phyloP scores from a whole-genome alignment of 2,113 vertebrate genomes.

The Clarias gariepinus region DNA sequence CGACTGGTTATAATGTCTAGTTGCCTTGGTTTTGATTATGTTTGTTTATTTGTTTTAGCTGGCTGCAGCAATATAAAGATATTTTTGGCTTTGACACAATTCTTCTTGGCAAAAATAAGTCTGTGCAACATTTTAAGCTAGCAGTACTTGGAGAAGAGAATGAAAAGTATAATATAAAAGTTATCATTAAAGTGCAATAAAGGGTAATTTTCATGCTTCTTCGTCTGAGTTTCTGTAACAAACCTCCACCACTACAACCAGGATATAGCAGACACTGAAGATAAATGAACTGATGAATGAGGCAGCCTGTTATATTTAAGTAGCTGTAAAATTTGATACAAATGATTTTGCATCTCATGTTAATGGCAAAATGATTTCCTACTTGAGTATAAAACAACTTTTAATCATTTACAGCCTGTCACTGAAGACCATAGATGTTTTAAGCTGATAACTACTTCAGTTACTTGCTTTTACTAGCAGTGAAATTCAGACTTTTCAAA shows the following conservation, averaged over 20 bases:
- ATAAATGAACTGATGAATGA: background rate
- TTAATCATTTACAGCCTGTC: background rate
- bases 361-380: background rate
- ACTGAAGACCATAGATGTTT: background rate
- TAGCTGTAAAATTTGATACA: background rate
- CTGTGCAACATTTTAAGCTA: background rate
- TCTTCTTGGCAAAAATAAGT: background rate
- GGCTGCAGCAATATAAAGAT: background rate
- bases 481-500: background rate
- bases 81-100: conserved; percentile 1
- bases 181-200: background rate
- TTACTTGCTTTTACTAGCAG: background rate
- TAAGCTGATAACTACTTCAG: background rate
- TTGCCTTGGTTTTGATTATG: background rate
- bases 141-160: background rate
- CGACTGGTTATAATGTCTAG: background rate
- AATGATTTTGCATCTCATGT: background rate
- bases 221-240: background rate
- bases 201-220: background rate
- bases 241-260: background rate
- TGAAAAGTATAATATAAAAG: background rate
- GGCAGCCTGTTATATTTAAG: background rate
- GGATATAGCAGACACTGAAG: background rate
- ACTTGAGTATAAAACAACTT: background rate
- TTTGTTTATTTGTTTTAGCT: conserved; percentile 21